phyloP scores from a whole-genome alignment of 2,797 vertebrate genomes.

The Microtus agrestis region DNA sequence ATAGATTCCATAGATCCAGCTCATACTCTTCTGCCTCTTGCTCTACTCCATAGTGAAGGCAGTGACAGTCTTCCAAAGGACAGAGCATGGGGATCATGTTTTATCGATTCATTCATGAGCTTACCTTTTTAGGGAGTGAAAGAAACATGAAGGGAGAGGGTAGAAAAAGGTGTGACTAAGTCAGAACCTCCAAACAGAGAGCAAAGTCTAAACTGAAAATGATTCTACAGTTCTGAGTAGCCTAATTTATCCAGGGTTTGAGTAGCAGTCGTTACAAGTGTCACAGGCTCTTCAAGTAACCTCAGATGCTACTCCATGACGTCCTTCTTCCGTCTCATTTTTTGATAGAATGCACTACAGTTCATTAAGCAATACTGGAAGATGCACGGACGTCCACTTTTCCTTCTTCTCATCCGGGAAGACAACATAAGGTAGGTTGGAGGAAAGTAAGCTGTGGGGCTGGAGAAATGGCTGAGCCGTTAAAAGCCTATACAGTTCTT shows the following conservation, averaged over 20 bases:
- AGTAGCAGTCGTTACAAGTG: neutral
- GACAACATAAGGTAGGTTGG: conserved; percentile 96
- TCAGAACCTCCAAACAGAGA: neutral
- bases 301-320: neutral
- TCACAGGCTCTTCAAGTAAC: neutral
- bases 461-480: neutral
- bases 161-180: neutral
- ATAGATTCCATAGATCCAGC: neutral
- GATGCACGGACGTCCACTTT: conserved; percentile 97
- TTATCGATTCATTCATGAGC: neutral
- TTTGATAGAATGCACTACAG: conserved; percentile 94
- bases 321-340: neutral
- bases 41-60: neutral
- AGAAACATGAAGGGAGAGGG: neutral
- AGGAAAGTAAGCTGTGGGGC: neutral
- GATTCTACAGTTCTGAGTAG: neutral
- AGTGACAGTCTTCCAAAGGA: neutral
- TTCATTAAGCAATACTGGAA: conserved; percentile 99
- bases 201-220: neutral
- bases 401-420: conserved; percentile 97
- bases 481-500: neutral
- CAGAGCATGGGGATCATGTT: neutral
- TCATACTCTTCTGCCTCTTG: neutral
- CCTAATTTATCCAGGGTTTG: neutral
- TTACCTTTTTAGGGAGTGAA: neutral